phyloP scores from a whole-genome alignment of 2,888 invertebrate species.

The Idaea aversata region DNA sequence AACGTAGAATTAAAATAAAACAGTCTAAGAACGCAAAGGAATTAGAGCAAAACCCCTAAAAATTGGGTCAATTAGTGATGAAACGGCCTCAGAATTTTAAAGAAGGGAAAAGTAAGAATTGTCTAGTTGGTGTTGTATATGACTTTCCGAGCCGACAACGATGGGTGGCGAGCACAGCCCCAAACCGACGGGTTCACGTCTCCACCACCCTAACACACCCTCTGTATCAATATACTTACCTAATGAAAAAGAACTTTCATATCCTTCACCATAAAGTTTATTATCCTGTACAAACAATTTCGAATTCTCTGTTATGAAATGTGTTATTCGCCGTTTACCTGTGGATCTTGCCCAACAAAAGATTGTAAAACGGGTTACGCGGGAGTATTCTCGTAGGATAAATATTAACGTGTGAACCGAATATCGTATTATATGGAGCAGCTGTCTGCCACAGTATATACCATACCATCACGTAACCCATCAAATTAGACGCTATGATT shows the following conservation, averaged over 20 bases:
- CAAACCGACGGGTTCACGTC: background rate
- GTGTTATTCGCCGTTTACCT: constrained; percentile 56
- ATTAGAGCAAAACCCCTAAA: constrained; percentile 39
- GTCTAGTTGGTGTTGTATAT: constrained; percentile 33
- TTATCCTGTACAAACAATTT: constrained; percentile 34
- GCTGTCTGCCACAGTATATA: constrained; percentile 24
- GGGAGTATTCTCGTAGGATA: constrained; percentile 43
- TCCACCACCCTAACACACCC: constrained; percentile 38
- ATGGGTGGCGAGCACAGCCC: background rate
- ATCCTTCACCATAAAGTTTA: constrained; percentile 39
- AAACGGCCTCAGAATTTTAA: constrained; percentile 44
- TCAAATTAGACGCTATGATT: constrained; percentile 43
- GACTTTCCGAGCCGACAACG: background rate
- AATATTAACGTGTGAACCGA: constrained; percentile 44
- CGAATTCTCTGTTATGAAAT: constrained; percentile 43
- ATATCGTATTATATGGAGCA: constrained; percentile 36
- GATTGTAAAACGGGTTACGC: constrained; percentile 54
- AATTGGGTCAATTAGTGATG: constrained; percentile 66
- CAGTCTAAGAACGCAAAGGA: background rate
- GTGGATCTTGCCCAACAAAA: constrained; percentile 54
- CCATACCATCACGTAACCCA: constrained; percentile 35
- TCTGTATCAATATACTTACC: constrained; percentile 10
- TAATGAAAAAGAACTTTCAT: constrained; percentile 39
- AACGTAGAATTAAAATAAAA: background rate
- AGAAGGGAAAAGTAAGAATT: constrained; percentile 39